Conservation (phyloP, 1,140 invertebrate species). For the Spodoptera frugiperda region DNA sequence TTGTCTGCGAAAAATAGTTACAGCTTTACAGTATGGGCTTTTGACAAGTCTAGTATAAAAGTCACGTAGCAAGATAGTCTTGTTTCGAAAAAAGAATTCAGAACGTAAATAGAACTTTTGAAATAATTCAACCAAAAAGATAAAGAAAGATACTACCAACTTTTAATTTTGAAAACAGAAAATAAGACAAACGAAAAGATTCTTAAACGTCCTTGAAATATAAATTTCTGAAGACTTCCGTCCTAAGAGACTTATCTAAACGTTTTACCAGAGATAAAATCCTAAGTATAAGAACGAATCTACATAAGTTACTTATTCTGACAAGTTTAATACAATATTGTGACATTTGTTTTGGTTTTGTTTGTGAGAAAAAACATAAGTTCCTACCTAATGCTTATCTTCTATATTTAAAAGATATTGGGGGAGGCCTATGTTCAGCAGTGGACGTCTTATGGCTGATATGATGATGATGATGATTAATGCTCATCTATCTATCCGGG, state of each 20-base stretch:
- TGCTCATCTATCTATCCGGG: too few species aligned
- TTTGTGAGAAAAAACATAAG: too few species aligned
- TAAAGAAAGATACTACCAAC: neutral
- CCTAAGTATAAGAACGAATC: neutral
- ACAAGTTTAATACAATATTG: neutral
- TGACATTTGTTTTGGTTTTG: too few species aligned
- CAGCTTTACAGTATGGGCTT: neutral
- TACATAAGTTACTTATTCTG: neutral
- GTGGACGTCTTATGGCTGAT: too few species aligned
- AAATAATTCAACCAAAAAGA: neutral
- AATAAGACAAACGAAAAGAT: neutral
- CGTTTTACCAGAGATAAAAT: neutral
- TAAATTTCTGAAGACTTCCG: slow-evolving; percentile 5
- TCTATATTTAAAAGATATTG: too few species aligned
- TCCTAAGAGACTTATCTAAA: slow-evolving; percentile 7
- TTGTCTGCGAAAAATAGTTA: neutral
- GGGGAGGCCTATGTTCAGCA: too few species aligned
- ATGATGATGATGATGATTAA: too few species aligned
- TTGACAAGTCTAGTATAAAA: too few species aligned
- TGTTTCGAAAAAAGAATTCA: too few species aligned
- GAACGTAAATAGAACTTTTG: neutral
- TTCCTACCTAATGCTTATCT: too few species aligned
- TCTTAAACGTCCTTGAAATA: slow-evolving; percentile 19
- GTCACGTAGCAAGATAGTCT: too few species aligned
- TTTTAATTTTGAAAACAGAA: slow-evolving; percentile 9